Evolutionary conservation across 2,888 invertebrate species (phyloP), one percentile per base, ranked within the genome.

Genomic region (Nudaria mundana): DNA sequence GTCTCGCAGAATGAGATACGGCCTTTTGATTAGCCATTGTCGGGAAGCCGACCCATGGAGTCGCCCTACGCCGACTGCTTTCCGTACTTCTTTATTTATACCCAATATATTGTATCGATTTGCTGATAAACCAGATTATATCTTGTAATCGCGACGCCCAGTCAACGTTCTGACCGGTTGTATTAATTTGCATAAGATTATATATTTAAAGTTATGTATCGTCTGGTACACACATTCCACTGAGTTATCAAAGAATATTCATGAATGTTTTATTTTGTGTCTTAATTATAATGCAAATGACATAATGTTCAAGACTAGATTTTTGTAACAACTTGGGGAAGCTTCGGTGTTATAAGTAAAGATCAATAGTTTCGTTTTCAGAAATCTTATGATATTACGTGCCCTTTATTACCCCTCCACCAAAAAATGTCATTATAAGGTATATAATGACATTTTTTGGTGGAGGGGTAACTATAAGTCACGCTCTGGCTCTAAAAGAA

Each of bases 21-120:
- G 76, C 72, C 63, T 77, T 87, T 85, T 87, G 87, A 88, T 87
- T 87, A 85, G 71, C 83, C 76, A 83, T 84, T 84, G 87, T 86
- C 76, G 78, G 74, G 63, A 67, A 59, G 51, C 56, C 49, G 65
- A 60, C 52, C 69, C 50, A 62, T 76, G 60, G 76, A 77, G 72
- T 78, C 73, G 75, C 65, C 54, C 43, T 45, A 37, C 47, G 40
- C 48, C 37, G 26, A 47, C 60, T 40, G 42, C 46, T 56, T 47
- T 37, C 33, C 31, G 41, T 45, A 43, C 32, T 36, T 30, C 26
- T 52, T 56, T 60, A 47, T 60, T 60, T 56, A 42, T 15, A 4
- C 56, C 41, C 44, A 57, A 55, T 57, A 54, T 48, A 56, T 56
- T 49, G 30, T 46, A 48, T 56, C 57, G 56, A 56, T 56, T 46